A percentile compares a stretch with the other conserved stretches of the same genome.
phyloP scores from a whole-genome alignment of 2,888 invertebrate genomes.

The Exephanes ischioxanthus region DNA sequence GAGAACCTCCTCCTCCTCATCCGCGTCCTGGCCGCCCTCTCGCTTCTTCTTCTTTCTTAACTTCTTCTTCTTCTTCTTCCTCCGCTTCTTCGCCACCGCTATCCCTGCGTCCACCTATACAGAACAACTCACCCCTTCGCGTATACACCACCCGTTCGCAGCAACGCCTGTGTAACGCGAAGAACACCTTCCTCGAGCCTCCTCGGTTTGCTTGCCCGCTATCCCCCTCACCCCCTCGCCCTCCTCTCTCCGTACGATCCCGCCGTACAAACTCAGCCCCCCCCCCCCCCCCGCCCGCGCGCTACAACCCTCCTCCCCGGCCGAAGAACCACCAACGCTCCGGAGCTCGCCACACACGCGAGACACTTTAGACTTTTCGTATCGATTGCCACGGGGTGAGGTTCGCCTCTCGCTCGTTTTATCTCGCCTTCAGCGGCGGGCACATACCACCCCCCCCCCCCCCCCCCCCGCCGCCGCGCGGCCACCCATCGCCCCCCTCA shows the following conservation, averaged over 20 bases:
- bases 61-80: constrained; percentile 46
- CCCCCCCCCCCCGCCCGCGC: no score
- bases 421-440: constrained; percentile 53
- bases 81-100: constrained; percentile 44
- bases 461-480: not conserved
- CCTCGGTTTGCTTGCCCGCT: constrained; percentile 53
- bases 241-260: constrained; percentile 62
- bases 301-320: constrained; percentile 62
- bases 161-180: constrained; percentile 63
- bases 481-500: not conserved
- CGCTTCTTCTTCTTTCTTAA: constrained; percentile 53
- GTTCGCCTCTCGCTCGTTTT: constrained; percentile 49
- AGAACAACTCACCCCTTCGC: constrained; percentile 52
- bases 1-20: constrained; percentile 83
- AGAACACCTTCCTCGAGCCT: constrained; percentile 66
- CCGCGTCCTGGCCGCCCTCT: constrained; percentile 64
- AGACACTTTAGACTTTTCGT: constrained; percentile 84
- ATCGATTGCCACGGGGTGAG: constrained; percentile 82
- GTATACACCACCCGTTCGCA: constrained; percentile 20
- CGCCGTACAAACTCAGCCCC: constrained; percentile 67
- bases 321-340: constrained; percentile 71
- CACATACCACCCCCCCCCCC: constrained; percentile 21
- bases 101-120: constrained; percentile 58
- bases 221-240: constrained; percentile 54
- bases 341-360: constrained; percentile 81